Evolutionary conservation across 1,140 invertebrate genomes (phyloP).

Genomic region (Hyles vespertilio): DNA sequence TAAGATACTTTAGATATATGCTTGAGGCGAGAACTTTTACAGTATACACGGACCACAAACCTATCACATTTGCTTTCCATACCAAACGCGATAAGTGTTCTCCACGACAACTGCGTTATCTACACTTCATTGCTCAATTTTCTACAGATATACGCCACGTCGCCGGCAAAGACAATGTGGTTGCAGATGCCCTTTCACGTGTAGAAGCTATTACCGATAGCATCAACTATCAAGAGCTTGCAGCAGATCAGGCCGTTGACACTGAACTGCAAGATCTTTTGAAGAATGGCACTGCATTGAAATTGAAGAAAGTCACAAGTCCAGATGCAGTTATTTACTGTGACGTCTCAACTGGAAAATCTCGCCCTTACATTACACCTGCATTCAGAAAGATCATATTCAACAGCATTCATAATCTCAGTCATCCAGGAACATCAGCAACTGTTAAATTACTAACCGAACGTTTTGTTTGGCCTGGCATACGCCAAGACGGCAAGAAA

Average conservation of each 20-base stretch:
- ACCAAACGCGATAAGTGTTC: neutral
- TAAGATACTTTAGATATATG: constrained; percentile 4
- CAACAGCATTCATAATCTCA: neutral
- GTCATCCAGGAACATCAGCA: neutral
- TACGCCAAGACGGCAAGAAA: neutral
- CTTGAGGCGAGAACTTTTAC: constrained; percentile 2
- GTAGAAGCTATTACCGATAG: too few relatives aligned
- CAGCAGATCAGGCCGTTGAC: neutral
- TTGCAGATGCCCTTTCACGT: too few relatives aligned
- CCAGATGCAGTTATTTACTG: neutral
- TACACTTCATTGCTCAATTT: neutral
- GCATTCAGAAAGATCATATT: neutral
- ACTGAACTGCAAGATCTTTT: neutral
- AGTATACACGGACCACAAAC: too few relatives aligned
- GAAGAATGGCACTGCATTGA: neutral
- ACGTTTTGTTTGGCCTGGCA: too few relatives aligned
- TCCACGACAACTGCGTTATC: neutral
- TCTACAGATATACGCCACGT: neutral
- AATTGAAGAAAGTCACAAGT: neutral
- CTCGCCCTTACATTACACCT: neutral
- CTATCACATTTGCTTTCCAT: neutral
- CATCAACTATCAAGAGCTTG: neutral
- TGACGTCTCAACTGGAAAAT: neutral
- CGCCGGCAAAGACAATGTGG: neutral
- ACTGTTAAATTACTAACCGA: neutral